A percentile compares a stretch with the other conserved stretches of the same genome.
Evolutionary conservation across 2,797 vertebrate genomes (phyloP).

Genomic region (Pseudochaenichthys georgianus): DNA sequence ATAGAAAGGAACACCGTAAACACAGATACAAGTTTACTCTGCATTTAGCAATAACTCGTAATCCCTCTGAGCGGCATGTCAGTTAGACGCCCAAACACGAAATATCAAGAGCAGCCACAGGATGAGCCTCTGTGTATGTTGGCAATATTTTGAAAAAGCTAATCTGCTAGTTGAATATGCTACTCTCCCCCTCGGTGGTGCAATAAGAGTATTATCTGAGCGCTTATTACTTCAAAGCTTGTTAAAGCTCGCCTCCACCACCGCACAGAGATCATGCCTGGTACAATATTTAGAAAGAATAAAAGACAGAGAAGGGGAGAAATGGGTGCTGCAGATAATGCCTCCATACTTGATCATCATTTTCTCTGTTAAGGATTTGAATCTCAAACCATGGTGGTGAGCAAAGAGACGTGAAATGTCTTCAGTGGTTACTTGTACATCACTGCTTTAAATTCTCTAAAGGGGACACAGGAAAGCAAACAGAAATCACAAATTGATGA

Average conservation of each 20-base stretch:
- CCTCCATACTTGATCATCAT: not conserved
- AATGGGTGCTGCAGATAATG: constrained; percentile 3
- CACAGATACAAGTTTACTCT: not conserved
- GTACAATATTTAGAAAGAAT: constrained; percentile 27
- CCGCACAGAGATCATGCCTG: constrained; percentile 19
- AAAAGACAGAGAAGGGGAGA: constrained; percentile 1
- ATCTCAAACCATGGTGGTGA: not conserved
- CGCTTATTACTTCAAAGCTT: constrained; percentile 57
- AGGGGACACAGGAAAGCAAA: constrained; percentile 5
- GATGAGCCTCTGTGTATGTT: not conserved
- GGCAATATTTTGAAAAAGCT: constrained; percentile 14
- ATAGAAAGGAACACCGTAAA: not conserved
- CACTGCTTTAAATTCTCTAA: constrained; percentile 1
- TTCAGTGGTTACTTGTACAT: not conserved
- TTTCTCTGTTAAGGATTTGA: not conserved
- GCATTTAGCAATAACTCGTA: not conserved
- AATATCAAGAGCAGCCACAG: not conserved
- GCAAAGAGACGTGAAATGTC: not conserved
- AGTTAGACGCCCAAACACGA: not conserved
- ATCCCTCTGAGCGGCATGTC: not conserved
- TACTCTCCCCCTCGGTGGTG: constrained; percentile 16
- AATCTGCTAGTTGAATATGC: constrained; percentile 23
- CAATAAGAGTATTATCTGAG: constrained; percentile 69
- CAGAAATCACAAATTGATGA: constrained; percentile 11
- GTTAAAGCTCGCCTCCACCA: constrained; percentile 55